Percentiles rank a stretch among this genome's conserved stretches.
Evolutionary conservation across 2,797 vertebrate species (phyloP).

Genomic region (Caiman crocodilus): DNA sequence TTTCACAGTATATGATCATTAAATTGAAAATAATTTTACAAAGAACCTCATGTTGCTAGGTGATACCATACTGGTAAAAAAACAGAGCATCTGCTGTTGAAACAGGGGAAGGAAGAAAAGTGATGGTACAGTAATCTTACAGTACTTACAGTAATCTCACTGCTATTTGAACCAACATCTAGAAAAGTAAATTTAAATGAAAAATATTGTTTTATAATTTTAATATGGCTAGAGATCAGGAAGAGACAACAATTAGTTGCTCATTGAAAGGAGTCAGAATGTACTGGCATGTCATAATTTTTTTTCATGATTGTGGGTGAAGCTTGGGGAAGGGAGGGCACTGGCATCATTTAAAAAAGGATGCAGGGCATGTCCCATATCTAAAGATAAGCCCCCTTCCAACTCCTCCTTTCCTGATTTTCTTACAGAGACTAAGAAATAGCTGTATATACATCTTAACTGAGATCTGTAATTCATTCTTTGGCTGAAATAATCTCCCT

Average conservation of each 20-base stretch:
- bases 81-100: background rate
- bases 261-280: background rate
- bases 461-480: background rate
- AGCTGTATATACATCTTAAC: background rate
- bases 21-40: background rate
- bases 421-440: background rate
- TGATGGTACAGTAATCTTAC: background rate
- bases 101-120: background rate
- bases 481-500: background rate
- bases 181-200: background rate
- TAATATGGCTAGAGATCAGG: background rate
- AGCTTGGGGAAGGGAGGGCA: background rate
- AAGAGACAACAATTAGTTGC: background rate
- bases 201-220: background rate
- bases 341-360: background rate
- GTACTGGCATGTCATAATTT: background rate
- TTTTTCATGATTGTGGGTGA: background rate
- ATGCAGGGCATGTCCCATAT: background rate
- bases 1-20: background rate
- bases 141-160: background rate
- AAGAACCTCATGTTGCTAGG: background rate
- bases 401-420: background rate
- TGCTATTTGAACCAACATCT: background rate
- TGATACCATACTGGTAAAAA: background rate
- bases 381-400: background rate